Percentiles rank a stretch among this genome's conserved stretches.
Evolutionary conservation across 2,888 invertebrate genomes (phyloP).

Genomic region (Byasa hedistus): DNA sequence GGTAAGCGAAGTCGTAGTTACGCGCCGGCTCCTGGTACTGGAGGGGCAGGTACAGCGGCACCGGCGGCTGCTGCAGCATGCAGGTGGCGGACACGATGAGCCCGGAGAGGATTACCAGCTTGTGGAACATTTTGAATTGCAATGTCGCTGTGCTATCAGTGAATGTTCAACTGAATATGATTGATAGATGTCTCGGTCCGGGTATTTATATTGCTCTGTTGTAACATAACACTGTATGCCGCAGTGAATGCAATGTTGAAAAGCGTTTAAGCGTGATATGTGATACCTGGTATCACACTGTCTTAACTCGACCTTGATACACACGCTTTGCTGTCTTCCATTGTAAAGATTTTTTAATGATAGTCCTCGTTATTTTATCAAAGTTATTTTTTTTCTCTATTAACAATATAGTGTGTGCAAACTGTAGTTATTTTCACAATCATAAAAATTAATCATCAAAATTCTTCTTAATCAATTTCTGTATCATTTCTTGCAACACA

Average conservation of each 20-base stretch:
- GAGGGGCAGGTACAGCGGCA: constrained; percentile 36
- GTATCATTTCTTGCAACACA: too few species aligned
- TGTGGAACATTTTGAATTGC: constrained; percentile 25
- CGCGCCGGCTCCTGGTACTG: constrained; percentile 35
- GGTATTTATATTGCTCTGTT: constrained; percentile 15
- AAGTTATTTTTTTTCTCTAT: too few species aligned
- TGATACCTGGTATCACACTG: not conserved
- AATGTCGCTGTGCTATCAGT: not conserved
- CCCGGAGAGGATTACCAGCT: constrained; percentile 39
- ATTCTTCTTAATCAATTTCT: too few species aligned
- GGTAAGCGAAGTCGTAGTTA: constrained; percentile 76
- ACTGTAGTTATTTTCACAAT: too few species aligned
- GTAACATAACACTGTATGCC: constrained; percentile 12
- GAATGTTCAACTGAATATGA: constrained; percentile 1
- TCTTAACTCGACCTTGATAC: not conserved
- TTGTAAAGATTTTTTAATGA: too few species aligned
- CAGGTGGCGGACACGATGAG: constrained; percentile 59
- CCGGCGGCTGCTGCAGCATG: constrained; percentile 53
- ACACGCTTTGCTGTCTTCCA: too few species aligned
- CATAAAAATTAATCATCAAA: too few species aligned
- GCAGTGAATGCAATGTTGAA: constrained; percentile 12
- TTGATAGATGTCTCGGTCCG: not conserved
- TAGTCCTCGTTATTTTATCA: too few species aligned
- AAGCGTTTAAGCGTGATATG: not conserved
- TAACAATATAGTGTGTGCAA: too few species aligned